Evolutionary conservation across 1,140 invertebrate genomes (phyloP).

Genomic region (Brachionus rotundiformis): DNA sequence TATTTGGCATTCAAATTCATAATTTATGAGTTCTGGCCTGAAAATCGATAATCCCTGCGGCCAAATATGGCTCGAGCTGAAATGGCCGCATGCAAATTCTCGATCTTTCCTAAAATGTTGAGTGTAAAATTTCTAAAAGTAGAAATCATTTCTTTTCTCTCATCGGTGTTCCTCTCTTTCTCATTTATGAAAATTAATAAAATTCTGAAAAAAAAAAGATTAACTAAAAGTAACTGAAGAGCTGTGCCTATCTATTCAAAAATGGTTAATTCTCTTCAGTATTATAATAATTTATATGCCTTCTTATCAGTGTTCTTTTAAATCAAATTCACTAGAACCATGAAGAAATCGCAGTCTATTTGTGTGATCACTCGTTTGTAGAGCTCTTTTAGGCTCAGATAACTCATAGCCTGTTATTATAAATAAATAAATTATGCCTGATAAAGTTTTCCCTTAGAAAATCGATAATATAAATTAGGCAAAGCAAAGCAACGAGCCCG

Average conservation of each 20-base stretch:
- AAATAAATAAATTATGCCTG: constrained; percentile 13
- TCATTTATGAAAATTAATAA: not conserved
- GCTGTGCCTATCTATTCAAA: not conserved
- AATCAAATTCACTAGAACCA: constrained; percentile 30
- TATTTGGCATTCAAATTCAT: not conserved
- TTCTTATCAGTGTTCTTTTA: not conserved
- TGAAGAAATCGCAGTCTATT: not conserved
- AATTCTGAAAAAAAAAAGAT: not conserved
- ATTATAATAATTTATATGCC: constrained; percentile 1
- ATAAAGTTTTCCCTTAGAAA: not conserved
- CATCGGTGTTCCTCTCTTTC: not conserved
- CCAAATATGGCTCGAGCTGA: not conserved
- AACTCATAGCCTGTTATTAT: not conserved
- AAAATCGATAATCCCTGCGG: not conserved
- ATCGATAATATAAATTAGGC: constrained; percentile 34
- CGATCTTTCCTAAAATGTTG: not conserved
- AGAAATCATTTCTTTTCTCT: not conserved
- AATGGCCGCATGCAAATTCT: not conserved
- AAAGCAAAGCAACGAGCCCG: not conserved
- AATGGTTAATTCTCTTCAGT: not conserved
- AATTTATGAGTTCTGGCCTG: not conserved
- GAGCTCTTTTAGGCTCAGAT: not conserved
- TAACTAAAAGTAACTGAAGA: constrained; percentile 2
- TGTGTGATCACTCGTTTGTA: not conserved
- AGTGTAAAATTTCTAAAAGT: not conserved